A percentile compares a stretch with the other conserved stretches of the same genome.
These are phyloP conservation scores for Capreolus pygargus DNA, from an alignment of 2,113 vertebrate genomes.

Conservation along the genomic window DNA sequence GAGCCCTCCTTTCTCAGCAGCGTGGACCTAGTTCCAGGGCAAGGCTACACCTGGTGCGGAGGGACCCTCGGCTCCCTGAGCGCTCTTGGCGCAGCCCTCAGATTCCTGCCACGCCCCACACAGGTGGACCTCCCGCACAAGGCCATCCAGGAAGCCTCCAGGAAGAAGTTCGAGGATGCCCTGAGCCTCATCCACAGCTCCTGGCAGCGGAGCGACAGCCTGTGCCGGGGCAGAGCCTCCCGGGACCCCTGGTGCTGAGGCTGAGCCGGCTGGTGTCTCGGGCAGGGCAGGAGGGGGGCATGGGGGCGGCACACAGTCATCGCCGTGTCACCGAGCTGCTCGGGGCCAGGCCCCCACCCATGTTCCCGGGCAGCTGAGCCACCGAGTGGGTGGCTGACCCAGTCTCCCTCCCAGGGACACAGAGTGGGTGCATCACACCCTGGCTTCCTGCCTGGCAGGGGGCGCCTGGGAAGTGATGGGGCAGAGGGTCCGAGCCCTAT, in stretches of 20 bases:
- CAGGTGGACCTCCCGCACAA: constrained; percentile 84
- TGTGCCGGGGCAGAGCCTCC: constrained; percentile 91
- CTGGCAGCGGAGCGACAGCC: constrained; percentile 97
- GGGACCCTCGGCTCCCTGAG: accelerated
- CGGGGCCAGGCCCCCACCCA: accelerated
- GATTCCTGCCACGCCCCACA: accelerated
- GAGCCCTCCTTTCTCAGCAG: not conserved
- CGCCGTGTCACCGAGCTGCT: not conserved
- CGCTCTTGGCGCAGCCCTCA: not conserved
- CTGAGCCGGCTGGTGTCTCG: not conserved
- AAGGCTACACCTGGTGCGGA: accelerated
- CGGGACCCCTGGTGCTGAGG: constrained; percentile 91
- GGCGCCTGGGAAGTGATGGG: not conserved
- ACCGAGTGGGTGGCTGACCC: not conserved
- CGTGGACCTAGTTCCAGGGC: accelerated
- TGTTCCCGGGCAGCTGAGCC: not conserved
- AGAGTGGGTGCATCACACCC: not conserved
- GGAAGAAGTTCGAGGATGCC: constrained; percentile 88
- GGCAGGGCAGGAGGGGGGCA: not conserved
- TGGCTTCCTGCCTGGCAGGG: not conserved
- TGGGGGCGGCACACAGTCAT: accelerated
- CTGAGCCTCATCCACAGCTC: constrained; percentile 90
- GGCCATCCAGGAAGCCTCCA: constrained; percentile 69
- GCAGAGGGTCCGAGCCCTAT: constrained; percentile 44
- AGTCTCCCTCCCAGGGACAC: accelerated